Conservation (phyloP, 92 coral and sea anemone genomes). For the Heliopora coerulea region DNA sequence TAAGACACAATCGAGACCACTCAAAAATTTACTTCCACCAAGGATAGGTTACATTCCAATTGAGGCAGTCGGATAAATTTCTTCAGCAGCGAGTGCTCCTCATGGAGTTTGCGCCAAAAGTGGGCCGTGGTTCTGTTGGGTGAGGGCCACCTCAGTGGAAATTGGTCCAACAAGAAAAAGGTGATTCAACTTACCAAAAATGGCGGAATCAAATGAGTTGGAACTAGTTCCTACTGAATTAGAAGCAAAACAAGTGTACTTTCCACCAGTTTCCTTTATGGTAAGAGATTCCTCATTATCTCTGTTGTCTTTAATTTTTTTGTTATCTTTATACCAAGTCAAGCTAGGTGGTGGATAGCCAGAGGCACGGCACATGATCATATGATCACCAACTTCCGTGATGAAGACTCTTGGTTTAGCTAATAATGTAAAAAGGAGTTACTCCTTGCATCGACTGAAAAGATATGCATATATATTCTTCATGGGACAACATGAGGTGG, state of each 20-base stretch:
- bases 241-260: conserved; percentile 54
- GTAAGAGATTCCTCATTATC: conserved; percentile 43
- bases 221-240: conserved; percentile 50
- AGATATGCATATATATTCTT: conserved; percentile 36
- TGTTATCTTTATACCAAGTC: conserved; percentile 54
- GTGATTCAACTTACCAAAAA: conserved; percentile 45
- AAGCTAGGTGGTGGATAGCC: conserved; percentile 55
- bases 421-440: neutral
- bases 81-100: too few relatives aligned
- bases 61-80: too few relatives aligned
- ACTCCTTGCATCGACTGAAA: conserved; percentile 35
- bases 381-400: conserved; percentile 40
- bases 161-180: too few relatives aligned
- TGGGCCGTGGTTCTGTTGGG: too few relatives aligned
- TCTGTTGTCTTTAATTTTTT: neutral
- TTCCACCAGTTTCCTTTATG: conserved; percentile 56
- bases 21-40: too few relatives aligned
- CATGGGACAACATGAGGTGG: too few relatives aligned
- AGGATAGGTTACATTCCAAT: too few relatives aligned
- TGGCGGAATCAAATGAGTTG: conserved; percentile 36
- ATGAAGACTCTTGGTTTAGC: conserved; percentile 34
- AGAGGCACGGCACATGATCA: conserved; percentile 52
- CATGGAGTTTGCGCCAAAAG: too few relatives aligned
- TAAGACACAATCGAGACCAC: too few relatives aligned
- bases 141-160: too few relatives aligned